Percentiles rank a stretch among this genome's conserved stretches.
Conservation (phyloP, 2,888 invertebrate species). For the Kuschelorhynchus macadamiae region DNA sequence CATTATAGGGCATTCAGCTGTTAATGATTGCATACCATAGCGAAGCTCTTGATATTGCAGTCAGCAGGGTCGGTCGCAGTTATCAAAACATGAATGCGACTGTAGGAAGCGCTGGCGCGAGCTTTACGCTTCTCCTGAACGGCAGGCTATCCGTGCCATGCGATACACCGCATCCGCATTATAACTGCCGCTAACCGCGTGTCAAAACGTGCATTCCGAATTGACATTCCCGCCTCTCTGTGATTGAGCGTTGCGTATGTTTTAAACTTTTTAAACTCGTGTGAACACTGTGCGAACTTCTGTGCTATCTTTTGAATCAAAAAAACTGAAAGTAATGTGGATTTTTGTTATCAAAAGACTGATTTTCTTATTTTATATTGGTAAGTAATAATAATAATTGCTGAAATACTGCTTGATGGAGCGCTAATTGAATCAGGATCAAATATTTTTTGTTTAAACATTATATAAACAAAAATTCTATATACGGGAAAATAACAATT, state of each 20-base stretch:
- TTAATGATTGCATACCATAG: constrained; percentile 45
- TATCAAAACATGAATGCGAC: constrained; percentile 48
- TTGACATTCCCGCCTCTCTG: constrained; percentile 4
- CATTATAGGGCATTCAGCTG: constrained; percentile 28
- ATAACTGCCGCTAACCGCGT: constrained; percentile 62
- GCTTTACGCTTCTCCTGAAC: constrained; percentile 33
- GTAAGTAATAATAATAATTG: no score
- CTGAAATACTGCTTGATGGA: no score
- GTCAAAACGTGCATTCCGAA: constrained; percentile 54
- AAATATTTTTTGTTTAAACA: no score
- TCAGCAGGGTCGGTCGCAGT: constrained; percentile 39
- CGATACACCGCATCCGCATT: constrained; percentile 64
- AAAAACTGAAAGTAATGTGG: no score
- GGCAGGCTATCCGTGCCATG: constrained; percentile 56
- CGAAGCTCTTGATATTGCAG: constrained; percentile 47
- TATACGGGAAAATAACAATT: no score
- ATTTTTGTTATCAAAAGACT: no score
- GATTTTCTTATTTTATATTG: no score
- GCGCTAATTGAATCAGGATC: no score
- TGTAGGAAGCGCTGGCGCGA: constrained; percentile 50
- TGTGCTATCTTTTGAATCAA: not conserved
- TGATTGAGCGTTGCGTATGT: constrained; percentile 16
- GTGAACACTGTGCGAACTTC: constrained; percentile 1
- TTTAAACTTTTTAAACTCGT: constrained; percentile 12
- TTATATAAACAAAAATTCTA: no score